phyloP scores from a whole-genome alignment of 2,888 invertebrate species.

The Laspeyria flexula region DNA sequence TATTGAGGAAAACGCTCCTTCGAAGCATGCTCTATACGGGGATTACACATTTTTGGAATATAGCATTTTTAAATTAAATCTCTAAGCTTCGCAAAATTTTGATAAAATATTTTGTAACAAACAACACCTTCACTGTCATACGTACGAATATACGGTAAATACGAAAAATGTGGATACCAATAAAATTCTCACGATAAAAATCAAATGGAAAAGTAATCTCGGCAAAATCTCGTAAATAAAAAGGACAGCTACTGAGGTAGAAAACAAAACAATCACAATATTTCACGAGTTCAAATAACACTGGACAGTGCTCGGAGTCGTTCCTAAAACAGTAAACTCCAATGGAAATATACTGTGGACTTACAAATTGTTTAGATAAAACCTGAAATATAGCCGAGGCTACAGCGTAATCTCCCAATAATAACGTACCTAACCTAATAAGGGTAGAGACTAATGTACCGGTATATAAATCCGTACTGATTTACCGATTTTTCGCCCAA shows the following conservation, averaged over 20 bases:
- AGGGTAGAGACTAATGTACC: constrained; percentile 9
- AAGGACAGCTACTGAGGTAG: constrained; percentile 29
- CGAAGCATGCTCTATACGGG: constrained; percentile 7
- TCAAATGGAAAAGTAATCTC: constrained; percentile 33
- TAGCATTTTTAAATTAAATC: constrained; percentile 2
- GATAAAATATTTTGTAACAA: not conserved
- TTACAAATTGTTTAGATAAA: constrained; percentile 14
- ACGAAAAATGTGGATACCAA: constrained; percentile 22
- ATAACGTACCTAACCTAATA: constrained; percentile 30
- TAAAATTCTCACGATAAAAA: constrained; percentile 27
- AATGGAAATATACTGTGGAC: constrained; percentile 1
- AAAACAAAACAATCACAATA: constrained; percentile 56
- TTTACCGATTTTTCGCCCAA: not conserved
- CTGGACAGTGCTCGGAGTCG: constrained; percentile 23
- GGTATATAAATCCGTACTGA: not conserved
- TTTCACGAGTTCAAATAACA: constrained; percentile 54
- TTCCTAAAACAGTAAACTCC: constrained; percentile 7
- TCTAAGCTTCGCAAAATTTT: not conserved
- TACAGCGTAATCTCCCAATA: constrained; percentile 18
- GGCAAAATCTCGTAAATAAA: constrained; percentile 23
- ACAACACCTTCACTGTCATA: not conserved
- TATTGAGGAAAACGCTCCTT: constrained; percentile 13
- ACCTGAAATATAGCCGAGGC: constrained; percentile 6
- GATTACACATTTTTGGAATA: constrained; percentile 4
- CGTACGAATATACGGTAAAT: constrained; percentile 13